Evolutionary conservation across 2,797 vertebrate genomes (phyloP).

Genomic region (Carcharodon carcharias): DNA sequence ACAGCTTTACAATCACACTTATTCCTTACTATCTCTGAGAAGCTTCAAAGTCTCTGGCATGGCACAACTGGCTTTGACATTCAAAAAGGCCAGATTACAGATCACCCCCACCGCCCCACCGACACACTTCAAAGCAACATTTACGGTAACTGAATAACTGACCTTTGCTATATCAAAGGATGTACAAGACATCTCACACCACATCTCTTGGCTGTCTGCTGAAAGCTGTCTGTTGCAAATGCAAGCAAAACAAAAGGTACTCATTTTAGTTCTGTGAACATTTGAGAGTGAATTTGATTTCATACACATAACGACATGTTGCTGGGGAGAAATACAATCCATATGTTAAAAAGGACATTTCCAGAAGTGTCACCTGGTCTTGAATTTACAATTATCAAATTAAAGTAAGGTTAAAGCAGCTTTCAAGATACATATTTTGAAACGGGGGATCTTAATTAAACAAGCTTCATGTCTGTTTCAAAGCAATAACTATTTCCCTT

Average conservation of each 20-base stretch:
- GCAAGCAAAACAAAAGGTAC: conserved; percentile 27
- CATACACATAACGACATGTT: neutral
- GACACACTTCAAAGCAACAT: neutral
- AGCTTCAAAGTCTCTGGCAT: neutral
- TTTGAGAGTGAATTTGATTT: neutral
- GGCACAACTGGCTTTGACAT: conserved; percentile 39
- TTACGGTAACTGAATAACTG: conserved; percentile 31
- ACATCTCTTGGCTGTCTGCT: conserved; percentile 26
- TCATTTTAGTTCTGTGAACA: neutral
- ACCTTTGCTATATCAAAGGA: conserved; percentile 41
- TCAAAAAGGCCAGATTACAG: conserved; percentile 34
- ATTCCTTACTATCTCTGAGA: neutral
- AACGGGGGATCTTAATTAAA: neutral
- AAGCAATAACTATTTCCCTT: neutral
- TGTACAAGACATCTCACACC: conserved; percentile 10
- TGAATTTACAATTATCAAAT: neutral
- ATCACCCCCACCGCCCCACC: neutral
- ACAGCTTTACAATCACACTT: neutral
- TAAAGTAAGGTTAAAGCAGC: neutral
- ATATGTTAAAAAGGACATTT: neutral
- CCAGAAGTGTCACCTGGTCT: neutral
- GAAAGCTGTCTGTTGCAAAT: conserved; percentile 2
- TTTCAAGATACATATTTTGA: neutral
- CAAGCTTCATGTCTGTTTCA: neutral
- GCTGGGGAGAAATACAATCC: neutral